Percentiles rank a stretch among this genome's conserved stretches.
phyloP scores from a whole-genome alignment of 2,113 vertebrate species.

The Rhinopomastus cyanomelas region DNA sequence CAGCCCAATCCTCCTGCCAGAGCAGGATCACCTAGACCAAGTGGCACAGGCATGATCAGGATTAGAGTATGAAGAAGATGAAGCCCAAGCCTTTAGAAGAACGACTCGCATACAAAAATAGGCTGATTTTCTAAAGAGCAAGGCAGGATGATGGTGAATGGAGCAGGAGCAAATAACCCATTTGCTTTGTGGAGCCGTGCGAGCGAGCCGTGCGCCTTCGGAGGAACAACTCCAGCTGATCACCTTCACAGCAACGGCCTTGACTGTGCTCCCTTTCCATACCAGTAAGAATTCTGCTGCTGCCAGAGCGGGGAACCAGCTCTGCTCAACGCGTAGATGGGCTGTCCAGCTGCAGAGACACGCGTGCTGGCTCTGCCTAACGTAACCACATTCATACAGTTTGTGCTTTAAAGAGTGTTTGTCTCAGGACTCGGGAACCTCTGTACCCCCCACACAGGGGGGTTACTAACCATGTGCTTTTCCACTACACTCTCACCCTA shows the following conservation, averaged over 20 bases:
- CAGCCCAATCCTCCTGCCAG: no score
- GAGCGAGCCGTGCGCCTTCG: constrained; percentile 30
- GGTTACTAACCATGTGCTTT: neutral
- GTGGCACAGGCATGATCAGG: no score
- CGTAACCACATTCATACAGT: constrained; percentile 39
- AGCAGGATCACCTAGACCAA: no score
- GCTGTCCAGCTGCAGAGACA: neutral
- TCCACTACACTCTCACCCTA: neutral
- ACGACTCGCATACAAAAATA: constrained; percentile 59
- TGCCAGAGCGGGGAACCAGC: neutral
- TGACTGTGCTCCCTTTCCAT: neutral
- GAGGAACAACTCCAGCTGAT: constrained; percentile 5
- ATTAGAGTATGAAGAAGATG: constrained; percentile 25
- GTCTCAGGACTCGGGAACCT: neutral
- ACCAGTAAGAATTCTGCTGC: neutral
- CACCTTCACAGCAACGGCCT: neutral
- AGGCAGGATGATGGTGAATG: constrained; percentile 15
- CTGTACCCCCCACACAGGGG: neutral
- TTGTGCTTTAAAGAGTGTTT: constrained; percentile 54
- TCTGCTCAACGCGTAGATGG: neutral
- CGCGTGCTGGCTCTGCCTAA: neutral
- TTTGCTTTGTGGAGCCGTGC: constrained; percentile 19
- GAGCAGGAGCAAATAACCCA: constrained; percentile 45
- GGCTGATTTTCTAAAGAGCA: constrained; percentile 54
- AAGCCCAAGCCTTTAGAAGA: constrained; percentile 40